Percentiles rank a stretch among this genome's conserved stretches.
Evolutionary conservation across 2,113 vertebrate genomes (phyloP).

Genomic region (Scopus umbretta): DNA sequence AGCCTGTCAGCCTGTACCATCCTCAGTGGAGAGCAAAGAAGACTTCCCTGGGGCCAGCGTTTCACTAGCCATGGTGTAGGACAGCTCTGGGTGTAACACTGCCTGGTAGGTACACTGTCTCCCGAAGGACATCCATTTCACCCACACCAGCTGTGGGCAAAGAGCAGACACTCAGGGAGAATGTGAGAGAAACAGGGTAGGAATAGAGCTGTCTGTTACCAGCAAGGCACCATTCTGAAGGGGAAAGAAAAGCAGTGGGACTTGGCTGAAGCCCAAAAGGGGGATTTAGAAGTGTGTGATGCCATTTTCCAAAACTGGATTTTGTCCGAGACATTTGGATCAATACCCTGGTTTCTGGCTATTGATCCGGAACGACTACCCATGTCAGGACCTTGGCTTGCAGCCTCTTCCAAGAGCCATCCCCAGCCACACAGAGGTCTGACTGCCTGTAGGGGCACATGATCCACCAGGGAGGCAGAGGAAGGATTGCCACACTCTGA

Average conservation of each 20-base stretch:
- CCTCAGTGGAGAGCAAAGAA: not conserved
- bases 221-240: not conserved
- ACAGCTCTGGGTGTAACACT: not conserved
- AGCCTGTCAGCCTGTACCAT: not conserved
- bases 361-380: not conserved
- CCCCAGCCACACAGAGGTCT: not conserved
- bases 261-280: not conserved
- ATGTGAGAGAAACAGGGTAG: not conserved
- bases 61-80: not conserved
- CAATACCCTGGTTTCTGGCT: not conserved
- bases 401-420: not conserved
- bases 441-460: fast-evolving
- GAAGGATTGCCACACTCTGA: not conserved
- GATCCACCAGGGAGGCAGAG: not conserved
- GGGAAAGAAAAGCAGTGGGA: not conserved
- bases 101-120: not conserved
- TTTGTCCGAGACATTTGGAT: not conserved
- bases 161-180: not conserved
- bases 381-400: not conserved
- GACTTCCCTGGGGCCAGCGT: not conserved
- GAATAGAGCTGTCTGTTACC: not conserved
- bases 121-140: not conserved
- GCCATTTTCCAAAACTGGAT: not conserved
- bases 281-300: not conserved
- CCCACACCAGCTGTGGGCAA: not conserved